phyloP scores from a whole-genome alignment of 2,888 invertebrate species.

The Aelia acuminata region DNA sequence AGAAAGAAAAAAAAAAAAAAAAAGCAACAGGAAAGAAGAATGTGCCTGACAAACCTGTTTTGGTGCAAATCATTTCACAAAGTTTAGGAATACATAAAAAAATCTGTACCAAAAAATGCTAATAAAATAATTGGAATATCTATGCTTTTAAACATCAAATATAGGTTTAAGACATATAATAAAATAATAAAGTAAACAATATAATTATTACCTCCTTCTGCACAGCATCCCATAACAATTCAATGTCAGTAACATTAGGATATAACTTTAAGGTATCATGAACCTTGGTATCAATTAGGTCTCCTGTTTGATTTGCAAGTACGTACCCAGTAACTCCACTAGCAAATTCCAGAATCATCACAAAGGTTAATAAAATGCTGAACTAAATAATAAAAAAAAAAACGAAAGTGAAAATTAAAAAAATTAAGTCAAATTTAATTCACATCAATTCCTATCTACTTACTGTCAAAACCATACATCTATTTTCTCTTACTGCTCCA shows the following conservation, averaged over 20 bases:
- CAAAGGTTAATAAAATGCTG: constrained; percentile 80
- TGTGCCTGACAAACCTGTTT: constrained; percentile 12
- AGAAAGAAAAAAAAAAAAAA: too few relatives aligned
- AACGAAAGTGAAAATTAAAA: constrained; percentile 47
- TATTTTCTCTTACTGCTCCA: constrained; percentile 70
- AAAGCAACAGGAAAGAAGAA: neutral
- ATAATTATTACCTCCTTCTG: constrained; percentile 65
- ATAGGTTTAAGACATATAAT: neutral
- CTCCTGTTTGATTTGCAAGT: constrained; percentile 62
- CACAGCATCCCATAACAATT: constrained; percentile 66
- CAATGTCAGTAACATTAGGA: constrained; percentile 62
- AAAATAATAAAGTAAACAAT: neutral
- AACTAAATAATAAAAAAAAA: constrained; percentile 74
- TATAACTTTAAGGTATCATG: constrained; percentile 65
- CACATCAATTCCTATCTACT: constrained; percentile 62
- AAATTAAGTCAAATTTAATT: neutral
- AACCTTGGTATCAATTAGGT: constrained; percentile 63
- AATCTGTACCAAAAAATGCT: neutral
- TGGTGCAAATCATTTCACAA: neutral
- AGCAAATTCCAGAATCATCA: constrained; percentile 86
- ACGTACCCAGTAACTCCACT: constrained; percentile 86
- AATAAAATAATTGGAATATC: too few relatives aligned
- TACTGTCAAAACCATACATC: constrained; percentile 70
- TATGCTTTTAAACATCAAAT: too few relatives aligned
- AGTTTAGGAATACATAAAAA: neutral